Conservation (phyloP, 2,797 vertebrate species). For the Gambelia wislizenii region DNA sequence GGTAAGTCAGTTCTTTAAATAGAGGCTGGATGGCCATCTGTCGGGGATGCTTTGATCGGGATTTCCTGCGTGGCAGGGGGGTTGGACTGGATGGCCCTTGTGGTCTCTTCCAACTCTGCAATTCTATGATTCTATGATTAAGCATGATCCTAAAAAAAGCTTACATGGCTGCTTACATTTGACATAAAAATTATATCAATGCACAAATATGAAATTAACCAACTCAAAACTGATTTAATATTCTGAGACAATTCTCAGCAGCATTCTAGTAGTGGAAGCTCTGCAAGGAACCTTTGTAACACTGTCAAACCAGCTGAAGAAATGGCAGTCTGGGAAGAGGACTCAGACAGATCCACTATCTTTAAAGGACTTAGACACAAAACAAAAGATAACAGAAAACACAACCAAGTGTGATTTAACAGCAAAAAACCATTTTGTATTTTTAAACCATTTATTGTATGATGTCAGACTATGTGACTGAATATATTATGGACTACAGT, state of each 20-base stretch:
- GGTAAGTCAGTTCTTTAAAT: constrained; percentile 38
- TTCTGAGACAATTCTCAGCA: background rate
- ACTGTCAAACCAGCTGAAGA: background rate
- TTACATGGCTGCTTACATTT: background rate
- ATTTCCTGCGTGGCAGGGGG: too few relatives aligned
- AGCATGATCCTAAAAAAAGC: constrained; percentile 20
- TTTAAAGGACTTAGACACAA: constrained; percentile 30
- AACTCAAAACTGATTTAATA: constrained; percentile 17
- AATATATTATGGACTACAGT: constrained; percentile 76
- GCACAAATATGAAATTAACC: background rate
- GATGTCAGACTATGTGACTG: constrained; percentile 76
- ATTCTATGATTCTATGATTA: too few relatives aligned
- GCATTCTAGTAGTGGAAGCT: background rate
- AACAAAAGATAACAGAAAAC: constrained; percentile 50
- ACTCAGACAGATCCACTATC: background rate
- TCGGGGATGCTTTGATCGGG: too few relatives aligned
- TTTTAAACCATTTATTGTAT: constrained; percentile 80
- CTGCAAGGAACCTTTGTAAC: rapidly evolving
- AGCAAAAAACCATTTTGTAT: constrained; percentile 64
- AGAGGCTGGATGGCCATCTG: too few relatives aligned
- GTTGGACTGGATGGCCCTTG: too few relatives aligned
- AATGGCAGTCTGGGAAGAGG: rapidly evolving
- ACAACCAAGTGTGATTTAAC: constrained; percentile 56
- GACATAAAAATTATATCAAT: rapidly evolving
- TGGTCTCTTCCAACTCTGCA: too few relatives aligned